A percentile compares a stretch with the other conserved stretches of the same genome.
These are phyloP conservation scores for Caretta caretta DNA, from an alignment of 2,113 vertebrate genomes.

Conservation along the genomic window DNA sequence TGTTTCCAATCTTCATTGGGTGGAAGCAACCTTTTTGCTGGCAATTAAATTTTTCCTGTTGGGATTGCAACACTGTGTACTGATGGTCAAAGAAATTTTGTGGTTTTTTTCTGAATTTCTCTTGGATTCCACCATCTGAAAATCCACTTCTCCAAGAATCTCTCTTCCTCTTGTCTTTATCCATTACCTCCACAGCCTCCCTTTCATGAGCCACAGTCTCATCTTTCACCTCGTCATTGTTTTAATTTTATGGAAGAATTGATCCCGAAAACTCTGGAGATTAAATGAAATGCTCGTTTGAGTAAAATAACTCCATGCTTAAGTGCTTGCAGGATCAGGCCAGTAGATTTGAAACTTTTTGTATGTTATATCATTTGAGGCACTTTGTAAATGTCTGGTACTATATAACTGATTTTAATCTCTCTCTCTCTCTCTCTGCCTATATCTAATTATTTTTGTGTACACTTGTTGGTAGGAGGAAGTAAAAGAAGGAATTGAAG, in stretches of 20 bases:
- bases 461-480: background rate
- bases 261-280: background rate
- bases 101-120: background rate
- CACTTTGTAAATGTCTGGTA: background rate
- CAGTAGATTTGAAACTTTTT: background rate
- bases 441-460: background rate
- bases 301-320: background rate
- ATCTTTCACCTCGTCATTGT: background rate
- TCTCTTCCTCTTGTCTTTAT: background rate
- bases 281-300: background rate
- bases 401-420: background rate
- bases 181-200: background rate
- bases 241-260: background rate
- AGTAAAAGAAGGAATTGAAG: background rate
- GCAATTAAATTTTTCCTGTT: background rate
- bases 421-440: too few relatives aligned
- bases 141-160: background rate
- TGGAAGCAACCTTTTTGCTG: background rate
- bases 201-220: background rate
- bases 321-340: background rate
- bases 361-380: background rate
- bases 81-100: background rate
- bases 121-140: background rate
- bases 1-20: background rate
- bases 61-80: background rate